Conservation (phyloP, 2,888 invertebrate genomes). For the Melipona bicolor region DNA sequence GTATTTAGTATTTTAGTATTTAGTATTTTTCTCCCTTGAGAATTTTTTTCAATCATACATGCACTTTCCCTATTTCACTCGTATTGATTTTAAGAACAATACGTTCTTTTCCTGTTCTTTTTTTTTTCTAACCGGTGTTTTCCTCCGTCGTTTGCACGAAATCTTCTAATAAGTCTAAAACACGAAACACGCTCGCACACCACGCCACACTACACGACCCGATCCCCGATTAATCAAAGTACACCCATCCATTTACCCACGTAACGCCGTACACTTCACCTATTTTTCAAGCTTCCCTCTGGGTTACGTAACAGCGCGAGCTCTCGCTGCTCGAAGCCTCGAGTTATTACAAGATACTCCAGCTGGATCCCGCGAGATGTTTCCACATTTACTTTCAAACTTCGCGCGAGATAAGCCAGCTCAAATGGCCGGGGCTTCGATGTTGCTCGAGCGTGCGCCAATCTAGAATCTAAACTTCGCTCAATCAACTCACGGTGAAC, state of each 20-base stretch:
- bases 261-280: conserved; percentile 27
- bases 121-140: background rate
- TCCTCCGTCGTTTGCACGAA: background rate
- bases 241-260: background rate
- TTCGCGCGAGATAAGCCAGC: conserved; percentile 8
- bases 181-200: background rate
- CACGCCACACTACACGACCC: background rate
- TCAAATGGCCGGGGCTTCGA: background rate
- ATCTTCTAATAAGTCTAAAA: conserved; percentile 6
- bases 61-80: too few species aligned
- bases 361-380: conserved; percentile 11
- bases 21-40: too few species aligned
- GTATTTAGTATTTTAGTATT: too few species aligned
- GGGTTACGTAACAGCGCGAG: conserved; percentile 22
- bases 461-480: background rate
- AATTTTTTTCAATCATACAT: too few species aligned
- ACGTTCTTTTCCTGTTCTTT: background rate
- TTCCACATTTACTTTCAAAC: conserved; percentile 11
- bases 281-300: conserved; percentile 30
- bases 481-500: background rate
- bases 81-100: background rate
- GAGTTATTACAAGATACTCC: conserved; percentile 21
- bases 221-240: conserved; percentile 25
- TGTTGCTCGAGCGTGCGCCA: background rate
- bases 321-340: background rate